These are phyloP conservation scores for Drosophila mulleri DNA, from an alignment of 2,888 invertebrate genomes.

Conservation along the genomic window DNA sequence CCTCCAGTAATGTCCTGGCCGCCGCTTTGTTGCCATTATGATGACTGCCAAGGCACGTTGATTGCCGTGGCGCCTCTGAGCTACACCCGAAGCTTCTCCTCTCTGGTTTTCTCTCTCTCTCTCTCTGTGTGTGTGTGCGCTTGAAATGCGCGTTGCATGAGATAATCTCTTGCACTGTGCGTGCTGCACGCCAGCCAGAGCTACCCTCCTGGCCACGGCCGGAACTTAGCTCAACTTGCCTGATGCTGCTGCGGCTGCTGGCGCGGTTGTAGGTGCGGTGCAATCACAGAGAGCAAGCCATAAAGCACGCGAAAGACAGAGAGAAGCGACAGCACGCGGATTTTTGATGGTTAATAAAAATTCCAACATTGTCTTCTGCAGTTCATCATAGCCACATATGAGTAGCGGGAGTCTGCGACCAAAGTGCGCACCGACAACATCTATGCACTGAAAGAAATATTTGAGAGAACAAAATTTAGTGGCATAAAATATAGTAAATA, in stretches of 20 bases:
- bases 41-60: constrained; percentile 74
- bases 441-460: constrained; percentile 39
- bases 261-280: constrained; percentile 17
- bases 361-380: constrained; percentile 81
- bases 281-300: constrained; percentile 12
- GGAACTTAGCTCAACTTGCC: constrained; percentile 47
- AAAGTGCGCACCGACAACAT: constrained; percentile 45
- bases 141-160: constrained; percentile 73
- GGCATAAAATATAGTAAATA: neutral
- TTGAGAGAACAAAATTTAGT: neutral
- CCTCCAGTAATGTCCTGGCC: constrained; percentile 36
- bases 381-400: constrained; percentile 74
- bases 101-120: neutral
- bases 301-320: neutral
- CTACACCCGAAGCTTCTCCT: constrained; percentile 12
- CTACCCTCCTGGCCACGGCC: constrained; percentile 35
- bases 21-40: constrained; percentile 77
- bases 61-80: constrained; percentile 67
- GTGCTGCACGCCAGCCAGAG: constrained; percentile 73
- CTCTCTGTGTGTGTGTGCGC: constrained; percentile 26
- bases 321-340: constrained; percentile 46
- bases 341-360: constrained; percentile 83
- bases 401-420: constrained; percentile 31
- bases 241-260: constrained; percentile 18
- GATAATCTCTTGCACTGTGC: constrained; percentile 77